Evolutionary conservation across 2,797 vertebrate genomes (phyloP).

Genomic region (Anguilla megastoma): DNA sequence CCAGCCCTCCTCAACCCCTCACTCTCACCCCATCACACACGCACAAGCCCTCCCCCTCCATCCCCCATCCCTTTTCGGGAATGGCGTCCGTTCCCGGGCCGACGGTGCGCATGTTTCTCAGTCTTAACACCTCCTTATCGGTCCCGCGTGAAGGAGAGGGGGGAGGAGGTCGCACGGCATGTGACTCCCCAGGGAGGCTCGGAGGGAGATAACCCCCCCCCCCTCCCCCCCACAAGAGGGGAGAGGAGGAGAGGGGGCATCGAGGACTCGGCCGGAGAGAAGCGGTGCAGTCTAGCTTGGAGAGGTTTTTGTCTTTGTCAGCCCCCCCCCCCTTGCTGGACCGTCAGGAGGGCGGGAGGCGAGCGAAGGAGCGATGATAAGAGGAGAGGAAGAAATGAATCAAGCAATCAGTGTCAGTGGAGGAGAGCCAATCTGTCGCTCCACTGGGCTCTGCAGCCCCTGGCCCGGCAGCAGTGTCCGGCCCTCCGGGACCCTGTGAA

Average conservation of each 20-base stretch:
- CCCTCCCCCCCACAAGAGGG: conserved; percentile 49
- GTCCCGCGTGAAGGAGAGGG: conserved; percentile 53
- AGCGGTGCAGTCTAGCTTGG: conserved; percentile 63
- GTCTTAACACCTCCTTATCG: conserved; percentile 86
- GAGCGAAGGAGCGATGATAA: conserved; percentile 60
- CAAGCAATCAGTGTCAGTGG: conserved; percentile 42
- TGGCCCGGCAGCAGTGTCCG: not conserved
- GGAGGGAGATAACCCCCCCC: conserved; percentile 66
- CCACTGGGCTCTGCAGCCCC: not conserved
- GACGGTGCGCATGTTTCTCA: conserved; percentile 78
- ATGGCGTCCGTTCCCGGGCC: conserved; percentile 57
- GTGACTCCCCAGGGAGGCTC: conserved; percentile 66
- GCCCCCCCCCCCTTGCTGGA: conserved; percentile 48
- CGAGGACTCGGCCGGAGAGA: conserved; percentile 44
- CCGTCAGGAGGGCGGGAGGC: conserved; percentile 47
- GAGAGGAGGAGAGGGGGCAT: conserved; percentile 51
- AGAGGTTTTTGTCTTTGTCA: conserved; percentile 45
- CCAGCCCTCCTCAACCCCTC: conserved; percentile 38
- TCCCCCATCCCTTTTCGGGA: conserved; percentile 28
- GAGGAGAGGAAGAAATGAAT: conserved; percentile 68
- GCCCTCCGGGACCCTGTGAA: not conserved
- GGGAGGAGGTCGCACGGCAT: conserved; percentile 68
- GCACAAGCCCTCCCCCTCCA: no score
- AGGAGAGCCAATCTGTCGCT: conserved; percentile 53
- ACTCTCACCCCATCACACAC: conserved; percentile 24